phyloP scores from a whole-genome alignment of 1,140 invertebrate genomes.

The Drosophila equinoxialis region DNA sequence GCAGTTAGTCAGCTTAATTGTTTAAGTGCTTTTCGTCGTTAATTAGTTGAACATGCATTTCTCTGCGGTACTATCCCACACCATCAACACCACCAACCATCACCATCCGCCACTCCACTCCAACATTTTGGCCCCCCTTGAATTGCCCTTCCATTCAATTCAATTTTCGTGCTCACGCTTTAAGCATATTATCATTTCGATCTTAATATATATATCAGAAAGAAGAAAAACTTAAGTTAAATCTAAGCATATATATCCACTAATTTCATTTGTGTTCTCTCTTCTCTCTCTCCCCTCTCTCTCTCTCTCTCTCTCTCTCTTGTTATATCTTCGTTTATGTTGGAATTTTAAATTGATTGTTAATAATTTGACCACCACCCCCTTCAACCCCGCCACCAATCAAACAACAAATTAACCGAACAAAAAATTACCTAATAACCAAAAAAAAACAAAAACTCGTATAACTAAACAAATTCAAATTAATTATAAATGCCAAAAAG shows the following conservation, averaged over 20 bases:
- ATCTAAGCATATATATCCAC: conserved; percentile 56
- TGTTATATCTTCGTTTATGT: conserved; percentile 15
- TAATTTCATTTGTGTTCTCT: conserved; percentile 79
- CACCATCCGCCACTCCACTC: not conserved
- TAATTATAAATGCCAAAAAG: conserved; percentile 84
- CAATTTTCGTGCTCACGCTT: conserved; percentile 5
- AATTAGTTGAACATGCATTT: conserved; percentile 72
- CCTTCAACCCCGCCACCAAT: conserved; percentile 35
- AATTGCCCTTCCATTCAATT: not conserved
- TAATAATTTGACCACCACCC: conserved; percentile 5
- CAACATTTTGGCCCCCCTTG: not conserved
- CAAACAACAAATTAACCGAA: conserved; percentile 29
- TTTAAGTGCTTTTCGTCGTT: conserved; percentile 78
- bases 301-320: conserved; percentile 55
- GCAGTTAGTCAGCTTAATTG: conserved; percentile 62
- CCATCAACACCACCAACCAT: conserved; percentile 20
- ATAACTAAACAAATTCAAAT: conserved; percentile 47
- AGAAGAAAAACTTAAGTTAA: conserved; percentile 21
- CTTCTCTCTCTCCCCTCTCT: conserved; percentile 56
- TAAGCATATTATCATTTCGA: conserved; percentile 18
- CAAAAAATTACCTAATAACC: conserved; percentile 40
- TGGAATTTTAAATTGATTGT: conserved; percentile 5
- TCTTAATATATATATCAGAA: not conserved
- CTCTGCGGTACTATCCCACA: conserved; percentile 33
- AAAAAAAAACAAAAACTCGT: conserved; percentile 25